Base-by-base conservation (phyloP, 1,140 invertebrate genomes). In the Dryas iulia region DNA sequence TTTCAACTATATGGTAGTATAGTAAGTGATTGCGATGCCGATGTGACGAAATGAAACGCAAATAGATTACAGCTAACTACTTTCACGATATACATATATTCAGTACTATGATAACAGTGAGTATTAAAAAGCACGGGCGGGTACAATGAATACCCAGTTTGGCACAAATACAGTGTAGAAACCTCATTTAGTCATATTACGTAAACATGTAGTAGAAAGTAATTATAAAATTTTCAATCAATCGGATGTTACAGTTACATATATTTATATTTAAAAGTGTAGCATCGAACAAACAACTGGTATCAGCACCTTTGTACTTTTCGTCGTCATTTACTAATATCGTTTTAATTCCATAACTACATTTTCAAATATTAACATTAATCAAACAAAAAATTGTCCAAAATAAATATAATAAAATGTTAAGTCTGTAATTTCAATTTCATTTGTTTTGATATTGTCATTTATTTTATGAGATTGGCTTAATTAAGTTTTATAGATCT, bases 21-120 rank as follows among this genome's bases (percentile, higher is more conserved):
- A 83, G 79, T 71, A 70, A 60, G 67, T 86, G 81, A 85, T 83
- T 79, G 79, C 79, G 73, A 82, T 81, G 85, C 79, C 81, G 78
- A 86, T 79, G 81, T 85, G 82, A 82, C 72, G 62, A 81, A 88
- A 89, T 79, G 69, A 86, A 90, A 85, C 84, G 73, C 78, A 87
- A 82, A 72, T 81, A 86, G 76, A 86, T 90, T 87, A 86, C 76
- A 84, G 71, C 87, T 88, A 89, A 79, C 86, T 89, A 90, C 82
- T 77, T 70, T 78, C 76, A 87, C 83, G 72, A 86, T 78, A 80
- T 77, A 87, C 18, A 56, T 82, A 80, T 84, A 86, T 77, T 83
- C 79, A 84, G 73, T 82, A 77, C 76, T 73, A 75, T 79, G 72
- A 79, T 82, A 77, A 82, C 75, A 73, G 78, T 83, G 79, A 82